Conservation (phyloP, 1,140 invertebrate genomes). For the Lysiphlebus fabarum region DNA sequence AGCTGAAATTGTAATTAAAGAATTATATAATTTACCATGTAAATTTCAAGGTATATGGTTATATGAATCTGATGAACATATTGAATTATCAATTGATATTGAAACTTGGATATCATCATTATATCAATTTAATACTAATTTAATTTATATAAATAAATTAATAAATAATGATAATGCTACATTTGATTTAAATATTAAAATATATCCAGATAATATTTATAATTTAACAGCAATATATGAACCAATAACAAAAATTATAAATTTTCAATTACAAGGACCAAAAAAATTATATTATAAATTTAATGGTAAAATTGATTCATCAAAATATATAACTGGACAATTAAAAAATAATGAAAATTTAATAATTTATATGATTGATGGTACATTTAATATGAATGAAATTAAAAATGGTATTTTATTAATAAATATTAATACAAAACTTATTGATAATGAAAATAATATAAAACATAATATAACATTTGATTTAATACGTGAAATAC, state of each 20-base stretch:
- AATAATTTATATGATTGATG: slow-evolving; percentile 27
- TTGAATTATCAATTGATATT: slow-evolving; percentile 51
- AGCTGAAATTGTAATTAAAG: slow-evolving; percentile 32
- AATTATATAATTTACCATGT: slow-evolving; percentile 34
- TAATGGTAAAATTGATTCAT: slow-evolving; percentile 21
- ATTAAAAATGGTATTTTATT: slow-evolving; percentile 8
- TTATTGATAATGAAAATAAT: slow-evolving; percentile 7
- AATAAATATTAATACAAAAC: slow-evolving; percentile 13
- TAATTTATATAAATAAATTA: slow-evolving; percentile 49
- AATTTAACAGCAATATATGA: slow-evolving; percentile 32
- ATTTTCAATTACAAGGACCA: slow-evolving; percentile 34
- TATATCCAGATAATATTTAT: slow-evolving; percentile 32
- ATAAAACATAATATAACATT: slow-evolving; percentile 22
- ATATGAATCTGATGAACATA: slow-evolving; percentile 48
- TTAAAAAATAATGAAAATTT: slow-evolving; percentile 32
- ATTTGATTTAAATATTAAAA: slow-evolving; percentile 32
- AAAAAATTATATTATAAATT: slow-evolving; percentile 29
- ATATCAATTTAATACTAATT: slow-evolving; percentile 49
- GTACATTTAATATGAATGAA: slow-evolving; percentile 17
- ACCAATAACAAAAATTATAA: slow-evolving; percentile 26
- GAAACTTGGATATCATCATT: slow-evolving; percentile 56
- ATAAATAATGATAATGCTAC: slow-evolving; percentile 30
- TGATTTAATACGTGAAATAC: slow-evolving; percentile 31
- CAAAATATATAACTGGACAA: slow-evolving; percentile 35
- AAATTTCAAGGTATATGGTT: slow-evolving; percentile 57